Percentiles rank a stretch among this genome's conserved stretches.
Conservation (phyloP, 2,113 vertebrate genomes). For the Stictonetta naevosa region DNA sequence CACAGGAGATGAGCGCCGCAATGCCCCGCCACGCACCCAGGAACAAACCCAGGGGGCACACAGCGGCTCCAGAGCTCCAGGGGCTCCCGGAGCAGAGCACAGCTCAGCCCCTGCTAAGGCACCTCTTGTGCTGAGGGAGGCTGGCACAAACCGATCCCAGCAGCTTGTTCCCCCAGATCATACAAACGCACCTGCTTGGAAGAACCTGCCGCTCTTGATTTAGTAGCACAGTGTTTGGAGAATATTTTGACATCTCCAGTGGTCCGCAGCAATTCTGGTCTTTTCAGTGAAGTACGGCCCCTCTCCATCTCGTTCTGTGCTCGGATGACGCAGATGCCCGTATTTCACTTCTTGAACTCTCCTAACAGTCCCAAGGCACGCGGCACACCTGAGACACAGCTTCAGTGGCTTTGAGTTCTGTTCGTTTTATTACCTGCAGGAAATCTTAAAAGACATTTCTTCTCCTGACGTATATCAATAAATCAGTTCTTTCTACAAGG, state of each 20-base stretch:
- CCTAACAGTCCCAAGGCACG: not conserved
- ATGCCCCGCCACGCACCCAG: not conserved
- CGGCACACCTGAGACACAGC: not conserved
- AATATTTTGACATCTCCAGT: not conserved
- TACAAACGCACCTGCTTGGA: not conserved
- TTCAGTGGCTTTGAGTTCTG: not conserved
- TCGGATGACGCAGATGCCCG: not conserved
- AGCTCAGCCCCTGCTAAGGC: not conserved
- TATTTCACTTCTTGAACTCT: not conserved
- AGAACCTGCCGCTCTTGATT: not conserved
- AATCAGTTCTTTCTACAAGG: not conserved
- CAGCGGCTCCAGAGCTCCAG: not conserved
- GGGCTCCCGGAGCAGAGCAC: not conserved
- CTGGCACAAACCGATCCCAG: not conserved
- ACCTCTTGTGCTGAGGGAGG: too few species aligned
- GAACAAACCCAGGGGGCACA: not conserved
- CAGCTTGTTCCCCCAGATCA: not conserved
- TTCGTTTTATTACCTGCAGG: not conserved
- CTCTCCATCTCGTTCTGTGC: not conserved
- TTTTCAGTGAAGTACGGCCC: not conserved
- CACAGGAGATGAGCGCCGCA: not conserved
- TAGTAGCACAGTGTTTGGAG: not conserved
- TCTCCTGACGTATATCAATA: not conserved
- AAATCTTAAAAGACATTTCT: not conserved
- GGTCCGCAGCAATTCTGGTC: not conserved